Conservation (phyloP, 2,888 invertebrate species). For the Ophion slaviceki region DNA sequence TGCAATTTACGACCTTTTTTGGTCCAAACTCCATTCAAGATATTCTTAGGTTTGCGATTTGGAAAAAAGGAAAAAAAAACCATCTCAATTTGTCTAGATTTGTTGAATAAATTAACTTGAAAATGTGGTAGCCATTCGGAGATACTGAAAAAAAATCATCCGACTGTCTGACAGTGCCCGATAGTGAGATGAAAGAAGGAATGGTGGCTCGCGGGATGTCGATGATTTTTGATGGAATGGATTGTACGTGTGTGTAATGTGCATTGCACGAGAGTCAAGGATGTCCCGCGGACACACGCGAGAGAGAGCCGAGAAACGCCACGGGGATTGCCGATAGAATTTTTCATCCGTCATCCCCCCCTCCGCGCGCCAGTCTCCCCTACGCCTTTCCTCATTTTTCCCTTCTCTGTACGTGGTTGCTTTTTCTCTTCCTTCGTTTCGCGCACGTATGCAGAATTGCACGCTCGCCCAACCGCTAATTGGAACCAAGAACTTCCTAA, state of each 20-base stretch:
- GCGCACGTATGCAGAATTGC: conserved; percentile 27
- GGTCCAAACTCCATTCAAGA: too few relatives aligned
- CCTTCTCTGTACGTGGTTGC: conserved; percentile 32
- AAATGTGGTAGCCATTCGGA: too few relatives aligned
- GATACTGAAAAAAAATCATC: too few relatives aligned
- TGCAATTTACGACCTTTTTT: background rate
- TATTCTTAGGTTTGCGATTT: too few relatives aligned
- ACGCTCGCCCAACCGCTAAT: conserved; percentile 65
- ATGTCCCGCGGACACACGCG: conserved; percentile 35
- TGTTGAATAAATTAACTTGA: too few relatives aligned
- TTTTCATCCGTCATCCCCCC: conserved; percentile 51
- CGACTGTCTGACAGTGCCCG: too few relatives aligned
- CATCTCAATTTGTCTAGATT: too few relatives aligned
- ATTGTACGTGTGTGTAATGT: conserved; percentile 37
- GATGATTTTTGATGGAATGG: conserved; percentile 8
- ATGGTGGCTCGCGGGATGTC: background rate
- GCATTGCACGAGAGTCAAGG: conserved; percentile 40
- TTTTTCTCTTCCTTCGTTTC: conserved; percentile 32
- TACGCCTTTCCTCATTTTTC: conserved; percentile 36
- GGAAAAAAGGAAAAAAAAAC: background rate
- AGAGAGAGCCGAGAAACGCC: conserved; percentile 44
- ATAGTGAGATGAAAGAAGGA: background rate
- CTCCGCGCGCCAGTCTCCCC: background rate
- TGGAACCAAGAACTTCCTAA: conserved; percentile 61
- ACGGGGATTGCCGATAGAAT: conserved; percentile 50